Percentiles rank a stretch among this genome's conserved stretches.
phyloP scores from a whole-genome alignment of 2,888 invertebrate species.

The Crioceris asparagi region DNA sequence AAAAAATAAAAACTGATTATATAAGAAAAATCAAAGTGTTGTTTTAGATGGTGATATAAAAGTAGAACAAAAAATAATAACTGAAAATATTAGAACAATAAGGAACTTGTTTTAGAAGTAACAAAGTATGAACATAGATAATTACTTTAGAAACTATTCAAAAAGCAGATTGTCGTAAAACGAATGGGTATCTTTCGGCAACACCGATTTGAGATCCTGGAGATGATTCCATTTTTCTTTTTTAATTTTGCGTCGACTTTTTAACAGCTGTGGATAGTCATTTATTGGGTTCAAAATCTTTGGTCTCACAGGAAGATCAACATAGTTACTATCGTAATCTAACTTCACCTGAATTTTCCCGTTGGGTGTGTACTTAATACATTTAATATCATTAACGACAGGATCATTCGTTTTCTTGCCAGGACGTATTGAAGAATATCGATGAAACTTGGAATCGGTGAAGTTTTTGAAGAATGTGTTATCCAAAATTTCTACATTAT shows the following conservation, averaged over 20 bases:
- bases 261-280: not conserved
- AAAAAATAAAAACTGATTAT: no score
- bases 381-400: not conserved
- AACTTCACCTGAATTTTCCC: conserved; percentile 1
- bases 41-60: no score
- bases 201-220: not conserved
- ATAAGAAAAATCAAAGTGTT: no score
- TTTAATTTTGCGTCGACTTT: not conserved
- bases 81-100: no score
- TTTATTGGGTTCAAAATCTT: not conserved
- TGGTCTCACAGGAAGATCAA: not conserved
- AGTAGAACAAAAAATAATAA: no score
- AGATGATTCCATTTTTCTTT: conserved; percentile 1
- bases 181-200: conserved; percentile 1
- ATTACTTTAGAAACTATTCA: no score
- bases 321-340: not conserved
- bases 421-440: conserved; percentile 5
- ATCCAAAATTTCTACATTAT: conserved; percentile 15
- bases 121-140: not conserved
- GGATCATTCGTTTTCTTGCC: not conserved
- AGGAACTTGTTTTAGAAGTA: not conserved
- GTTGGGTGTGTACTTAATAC: not conserved
- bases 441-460: not conserved
- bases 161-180: conserved; percentile 3
- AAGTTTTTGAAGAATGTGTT: conserved; percentile 19